Evolutionary conservation across 2,797 vertebrate genomes (phyloP).

Genomic region (Clarias platycephalus): DNA sequence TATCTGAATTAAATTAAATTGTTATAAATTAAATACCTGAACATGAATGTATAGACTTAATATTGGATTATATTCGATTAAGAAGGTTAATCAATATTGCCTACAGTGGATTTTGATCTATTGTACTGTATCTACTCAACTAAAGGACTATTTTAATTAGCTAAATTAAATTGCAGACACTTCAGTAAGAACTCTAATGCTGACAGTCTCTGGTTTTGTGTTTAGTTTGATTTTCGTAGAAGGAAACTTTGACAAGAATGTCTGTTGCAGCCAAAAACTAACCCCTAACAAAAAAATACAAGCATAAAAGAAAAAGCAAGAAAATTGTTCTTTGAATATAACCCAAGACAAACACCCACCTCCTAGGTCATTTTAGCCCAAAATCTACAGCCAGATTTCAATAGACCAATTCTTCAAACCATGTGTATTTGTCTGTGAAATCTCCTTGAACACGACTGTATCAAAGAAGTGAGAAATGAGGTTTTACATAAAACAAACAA

Average conservation of each 20-base stretch:
- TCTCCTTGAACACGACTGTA: conserved; percentile 17
- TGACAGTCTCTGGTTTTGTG: conserved; percentile 55
- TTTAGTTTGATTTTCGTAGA: conserved; percentile 54
- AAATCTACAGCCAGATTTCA: conserved; percentile 45
- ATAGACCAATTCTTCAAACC: conserved; percentile 42
- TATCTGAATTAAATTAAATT: not conserved
- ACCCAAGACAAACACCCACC: conserved; percentile 51
- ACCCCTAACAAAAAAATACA: conserved; percentile 11
- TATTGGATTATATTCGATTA: too few species aligned
- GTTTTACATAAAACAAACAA: not conserved
- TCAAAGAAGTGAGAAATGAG: not conserved
- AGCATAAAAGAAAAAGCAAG: conserved; percentile 43
- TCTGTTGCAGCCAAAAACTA: conserved; percentile 54
- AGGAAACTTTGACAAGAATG: conserved; percentile 54
- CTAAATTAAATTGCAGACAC: conserved; percentile 47
- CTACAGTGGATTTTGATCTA: conserved; percentile 39
- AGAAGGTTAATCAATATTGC: not conserved
- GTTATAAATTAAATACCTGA: not conserved
- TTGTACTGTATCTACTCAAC: conserved; percentile 32
- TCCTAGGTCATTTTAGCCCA: conserved; percentile 50
- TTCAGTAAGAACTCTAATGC: conserved; percentile 44
- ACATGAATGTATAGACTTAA: conserved; percentile 26
- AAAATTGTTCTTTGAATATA: conserved; percentile 49
- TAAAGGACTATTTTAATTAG: conserved; percentile 49
- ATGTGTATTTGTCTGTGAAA: conserved; percentile 47